These are phyloP conservation scores for Peromyscus nudipes DNA, from an alignment of 2,797 vertebrate species.

Conservation along the genomic window DNA sequence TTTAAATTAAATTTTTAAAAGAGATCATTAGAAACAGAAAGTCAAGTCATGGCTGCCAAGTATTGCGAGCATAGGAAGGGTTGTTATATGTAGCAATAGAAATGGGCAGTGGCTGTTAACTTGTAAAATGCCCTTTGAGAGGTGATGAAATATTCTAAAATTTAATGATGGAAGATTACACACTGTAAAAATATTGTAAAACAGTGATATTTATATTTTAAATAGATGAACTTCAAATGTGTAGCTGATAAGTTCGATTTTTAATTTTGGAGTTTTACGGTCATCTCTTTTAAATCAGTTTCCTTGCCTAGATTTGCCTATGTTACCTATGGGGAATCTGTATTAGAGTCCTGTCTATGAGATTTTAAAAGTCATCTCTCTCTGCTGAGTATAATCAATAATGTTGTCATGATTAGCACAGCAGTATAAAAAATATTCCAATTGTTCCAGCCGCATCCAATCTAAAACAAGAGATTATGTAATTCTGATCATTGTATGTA, in stretches of 20 bases:
- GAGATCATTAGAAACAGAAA: not conserved
- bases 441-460: not conserved
- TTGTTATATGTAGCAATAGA: accelerated
- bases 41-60: not conserved
- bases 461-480: not conserved
- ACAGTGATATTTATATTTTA: not conserved
- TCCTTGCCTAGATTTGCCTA: not conserved
- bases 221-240: not conserved
- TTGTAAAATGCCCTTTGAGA: not conserved
- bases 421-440: not conserved
- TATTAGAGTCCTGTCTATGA: not conserved
- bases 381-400: not conserved
- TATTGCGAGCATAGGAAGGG: accelerated
- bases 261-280: not conserved
- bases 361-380: not conserved
- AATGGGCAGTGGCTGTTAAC: not conserved
- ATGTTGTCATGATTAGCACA: not conserved
- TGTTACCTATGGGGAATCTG: not conserved
- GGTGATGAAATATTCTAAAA: not conserved
- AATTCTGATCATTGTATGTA: not conserved
- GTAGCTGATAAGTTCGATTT: not conserved
- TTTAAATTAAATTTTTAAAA: not conserved
- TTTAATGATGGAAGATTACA: too few relatives aligned
- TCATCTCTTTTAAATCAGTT: not conserved
- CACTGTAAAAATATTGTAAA: not conserved